These are phyloP conservation scores for Parazoanthus swiftii DNA, from an alignment of 92 coral and sea anemone species.

Conservation along the genomic window DNA sequence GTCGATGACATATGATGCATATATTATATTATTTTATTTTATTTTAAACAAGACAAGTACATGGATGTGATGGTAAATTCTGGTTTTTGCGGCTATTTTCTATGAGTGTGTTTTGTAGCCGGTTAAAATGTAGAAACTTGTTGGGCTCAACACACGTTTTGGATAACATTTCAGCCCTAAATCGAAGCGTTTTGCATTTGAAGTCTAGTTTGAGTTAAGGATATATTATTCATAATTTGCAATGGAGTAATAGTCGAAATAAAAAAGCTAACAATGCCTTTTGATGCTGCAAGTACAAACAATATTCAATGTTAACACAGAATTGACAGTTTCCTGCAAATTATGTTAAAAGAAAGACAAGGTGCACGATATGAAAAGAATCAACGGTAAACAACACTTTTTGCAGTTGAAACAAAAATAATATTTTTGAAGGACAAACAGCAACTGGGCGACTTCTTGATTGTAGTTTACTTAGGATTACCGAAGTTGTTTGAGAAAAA, in stretches of 20 bases:
- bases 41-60: no score
- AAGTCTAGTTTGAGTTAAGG: not conserved
- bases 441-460: not conserved
- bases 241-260: not conserved
- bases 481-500: no score
- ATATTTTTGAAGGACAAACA: not conserved
- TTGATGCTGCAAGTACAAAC: not conserved
- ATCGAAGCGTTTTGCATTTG: not conserved
- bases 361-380: not conserved
- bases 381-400: not conserved
- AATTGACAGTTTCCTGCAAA: constrained; percentile 2
- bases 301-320: not conserved
- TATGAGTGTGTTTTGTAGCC: no score
- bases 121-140: no score
- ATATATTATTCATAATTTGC: not conserved
- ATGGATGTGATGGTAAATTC: no score
- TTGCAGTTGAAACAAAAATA: not conserved
- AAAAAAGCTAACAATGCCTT: not conserved
- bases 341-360: not conserved
- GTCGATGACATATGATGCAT: no score
- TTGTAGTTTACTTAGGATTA: no score
- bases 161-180: not conserved
- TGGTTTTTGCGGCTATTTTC: no score
- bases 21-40: no score
- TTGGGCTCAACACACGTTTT: no score